A percentile compares a stretch with the other conserved stretches of the same genome.
Evolutionary conservation across 2,888 invertebrate genomes (phyloP).

Genomic region (Andrena marginata): DNA sequence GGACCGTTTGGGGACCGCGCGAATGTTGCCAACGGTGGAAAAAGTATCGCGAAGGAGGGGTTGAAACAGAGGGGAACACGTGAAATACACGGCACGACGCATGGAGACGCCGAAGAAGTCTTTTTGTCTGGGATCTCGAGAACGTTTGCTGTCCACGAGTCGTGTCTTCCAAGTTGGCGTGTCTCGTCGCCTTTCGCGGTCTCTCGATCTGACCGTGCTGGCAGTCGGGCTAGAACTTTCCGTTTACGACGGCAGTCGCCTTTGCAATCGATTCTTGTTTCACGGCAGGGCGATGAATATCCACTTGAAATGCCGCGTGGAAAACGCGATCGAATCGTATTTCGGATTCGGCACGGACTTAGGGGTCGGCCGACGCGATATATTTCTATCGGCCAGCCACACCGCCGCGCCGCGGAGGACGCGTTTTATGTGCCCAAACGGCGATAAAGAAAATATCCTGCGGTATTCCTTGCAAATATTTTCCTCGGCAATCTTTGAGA

Average conservation of each 20-base stretch:
- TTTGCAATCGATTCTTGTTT: conserved; percentile 52
- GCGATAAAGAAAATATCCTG: conserved; percentile 62
- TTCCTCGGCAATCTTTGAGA: conserved; percentile 40
- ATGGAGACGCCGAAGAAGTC: background rate
- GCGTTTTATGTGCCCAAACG: conserved; percentile 56
- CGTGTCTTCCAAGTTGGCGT: background rate
- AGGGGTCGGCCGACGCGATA: conserved; percentile 27
- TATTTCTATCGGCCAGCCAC: conserved; percentile 58
- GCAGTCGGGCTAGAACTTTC: background rate
- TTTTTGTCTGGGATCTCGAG: conserved; percentile 3
- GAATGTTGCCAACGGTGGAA: conserved; percentile 37
- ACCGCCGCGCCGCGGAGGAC: conserved; percentile 10
- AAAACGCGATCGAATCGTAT: conserved; percentile 50
- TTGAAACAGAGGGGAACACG: conserved; percentile 25
- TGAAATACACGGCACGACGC: conserved; percentile 9
- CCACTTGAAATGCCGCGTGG: conserved; percentile 26
- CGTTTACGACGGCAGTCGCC: conserved; percentile 31
- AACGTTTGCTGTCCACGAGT: conserved; percentile 5
- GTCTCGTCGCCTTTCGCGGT: conserved; percentile 10
- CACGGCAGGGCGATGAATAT: conserved; percentile 30
- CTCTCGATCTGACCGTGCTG: conserved; percentile 7
- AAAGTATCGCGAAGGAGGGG: conserved; percentile 24
- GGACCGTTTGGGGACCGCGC: conserved; percentile 3
- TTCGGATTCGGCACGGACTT: conserved; percentile 32
- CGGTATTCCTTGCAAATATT: conserved; percentile 60